phyloP scores from a whole-genome alignment of 2,113 vertebrate species.

The Cervus canadensis region DNA sequence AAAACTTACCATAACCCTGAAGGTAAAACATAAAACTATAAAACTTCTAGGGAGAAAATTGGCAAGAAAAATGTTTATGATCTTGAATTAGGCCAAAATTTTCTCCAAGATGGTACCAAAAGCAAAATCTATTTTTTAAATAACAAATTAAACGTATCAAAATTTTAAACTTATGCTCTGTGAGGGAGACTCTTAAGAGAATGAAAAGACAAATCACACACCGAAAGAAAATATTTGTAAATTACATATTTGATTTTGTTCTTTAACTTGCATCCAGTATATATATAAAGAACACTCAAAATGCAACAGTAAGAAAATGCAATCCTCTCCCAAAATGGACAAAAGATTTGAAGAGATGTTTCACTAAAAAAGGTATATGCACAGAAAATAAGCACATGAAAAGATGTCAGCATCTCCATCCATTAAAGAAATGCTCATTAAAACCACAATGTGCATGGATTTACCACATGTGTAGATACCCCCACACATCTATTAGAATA shows the following conservation, averaged over 20 bases:
- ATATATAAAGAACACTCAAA: background rate
- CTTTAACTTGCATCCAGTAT: background rate
- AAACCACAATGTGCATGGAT: background rate
- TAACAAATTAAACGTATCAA: background rate
- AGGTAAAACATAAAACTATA: background rate
- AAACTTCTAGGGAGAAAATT: background rate
- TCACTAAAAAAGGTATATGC: background rate
- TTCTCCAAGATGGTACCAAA: background rate
- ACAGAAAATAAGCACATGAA: background rate
- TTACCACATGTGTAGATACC: background rate
- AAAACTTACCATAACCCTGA: background rate
- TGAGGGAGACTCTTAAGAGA: background rate
- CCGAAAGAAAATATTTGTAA: background rate
- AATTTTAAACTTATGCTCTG: background rate
- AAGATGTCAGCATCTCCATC: background rate
- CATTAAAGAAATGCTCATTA: background rate
- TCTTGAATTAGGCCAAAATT: background rate
- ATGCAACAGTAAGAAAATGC: background rate
- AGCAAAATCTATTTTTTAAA: background rate
- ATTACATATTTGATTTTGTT: background rate
- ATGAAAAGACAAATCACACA: background rate
- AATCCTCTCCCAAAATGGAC: background rate
- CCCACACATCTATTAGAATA: background rate
- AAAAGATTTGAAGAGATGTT: background rate
- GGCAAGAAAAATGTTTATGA: background rate